Conservation (phyloP, 2,888 invertebrate species). For the Heliconius aoede region DNA sequence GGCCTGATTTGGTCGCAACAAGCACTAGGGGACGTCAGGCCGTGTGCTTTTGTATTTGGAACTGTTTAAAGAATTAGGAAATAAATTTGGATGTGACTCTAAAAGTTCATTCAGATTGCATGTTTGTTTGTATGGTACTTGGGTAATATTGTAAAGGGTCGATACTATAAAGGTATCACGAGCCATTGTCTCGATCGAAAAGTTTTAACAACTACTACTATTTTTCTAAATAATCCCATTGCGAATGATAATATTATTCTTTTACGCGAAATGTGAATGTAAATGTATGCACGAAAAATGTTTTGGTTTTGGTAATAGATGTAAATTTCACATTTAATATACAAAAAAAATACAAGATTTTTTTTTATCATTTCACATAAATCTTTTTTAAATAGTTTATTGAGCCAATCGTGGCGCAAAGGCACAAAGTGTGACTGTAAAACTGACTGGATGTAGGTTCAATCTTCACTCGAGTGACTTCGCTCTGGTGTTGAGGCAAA, state of each 20-base stretch:
- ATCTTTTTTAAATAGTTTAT: too few relatives aligned
- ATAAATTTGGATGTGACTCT: conserved; percentile 45
- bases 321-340: too few relatives aligned
- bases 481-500: too few relatives aligned
- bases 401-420: too few relatives aligned
- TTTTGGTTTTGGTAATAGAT: background rate
- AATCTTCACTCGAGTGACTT: too few relatives aligned
- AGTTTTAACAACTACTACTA: too few relatives aligned
- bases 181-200: too few relatives aligned
- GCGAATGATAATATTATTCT: conserved; percentile 18
- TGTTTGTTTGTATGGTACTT: conserved; percentile 34
- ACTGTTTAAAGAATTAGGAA: conserved; percentile 46
- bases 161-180: background rate
- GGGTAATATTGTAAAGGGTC: conserved; percentile 23
- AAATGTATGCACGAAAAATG: conserved; percentile 3
- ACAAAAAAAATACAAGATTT: too few relatives aligned
- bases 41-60: conserved; percentile 42
- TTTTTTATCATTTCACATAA: too few relatives aligned
- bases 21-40: conserved; percentile 38
- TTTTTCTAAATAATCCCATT: background rate
- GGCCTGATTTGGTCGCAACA: conserved; percentile 74
- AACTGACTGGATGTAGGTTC: too few relatives aligned
- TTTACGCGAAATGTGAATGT: background rate
- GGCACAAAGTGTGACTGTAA: too few relatives aligned
- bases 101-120: conserved; percentile 39